Conservation (phyloP, 2,113 vertebrate genomes). For the Atherinomorus stipes region DNA sequence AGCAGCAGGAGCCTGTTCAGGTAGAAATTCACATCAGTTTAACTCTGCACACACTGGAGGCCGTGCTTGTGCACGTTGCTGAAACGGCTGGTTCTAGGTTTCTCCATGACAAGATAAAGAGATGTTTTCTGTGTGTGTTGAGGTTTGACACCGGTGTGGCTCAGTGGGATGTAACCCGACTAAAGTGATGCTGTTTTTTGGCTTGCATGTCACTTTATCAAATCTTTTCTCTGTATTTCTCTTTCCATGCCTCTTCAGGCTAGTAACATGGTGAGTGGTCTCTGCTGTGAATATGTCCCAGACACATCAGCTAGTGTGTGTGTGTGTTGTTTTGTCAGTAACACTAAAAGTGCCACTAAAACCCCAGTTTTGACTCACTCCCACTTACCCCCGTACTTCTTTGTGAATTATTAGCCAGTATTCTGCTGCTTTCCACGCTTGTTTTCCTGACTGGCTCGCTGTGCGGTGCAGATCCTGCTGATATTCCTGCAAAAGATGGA, state of each 20-base stretch:
- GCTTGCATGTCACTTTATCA: conserved; percentile 39
- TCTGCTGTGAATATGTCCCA: conserved; percentile 38
- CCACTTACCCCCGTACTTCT: not conserved
- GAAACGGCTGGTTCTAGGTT: not conserved
- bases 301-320: conserved; percentile 15
- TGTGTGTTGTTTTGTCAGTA: conserved; percentile 30
- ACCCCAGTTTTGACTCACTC: not conserved
- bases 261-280: conserved; percentile 99
- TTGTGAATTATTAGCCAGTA: not conserved
- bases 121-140: not conserved
- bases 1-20: conserved; percentile 98
- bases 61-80: not conserved
- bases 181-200: conserved; percentile 34
- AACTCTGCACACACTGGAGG: not conserved
- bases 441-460: conserved; percentile 9
- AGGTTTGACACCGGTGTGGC: not conserved
- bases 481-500: conserved; percentile 99
- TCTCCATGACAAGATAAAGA: not conserved
- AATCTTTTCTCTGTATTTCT: conserved; percentile 82
- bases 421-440: not conserved
- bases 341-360: conserved; percentile 31
- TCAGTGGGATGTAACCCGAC: conserved; percentile 10
- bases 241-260: conserved; percentile 93
- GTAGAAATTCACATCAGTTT: conserved; percentile 69
- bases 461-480: conserved; percentile 88